These are phyloP conservation scores for Mus musculus DNA, from an alignment of 2,113 vertebrate genomes.

Conservation along the genomic window DNA sequence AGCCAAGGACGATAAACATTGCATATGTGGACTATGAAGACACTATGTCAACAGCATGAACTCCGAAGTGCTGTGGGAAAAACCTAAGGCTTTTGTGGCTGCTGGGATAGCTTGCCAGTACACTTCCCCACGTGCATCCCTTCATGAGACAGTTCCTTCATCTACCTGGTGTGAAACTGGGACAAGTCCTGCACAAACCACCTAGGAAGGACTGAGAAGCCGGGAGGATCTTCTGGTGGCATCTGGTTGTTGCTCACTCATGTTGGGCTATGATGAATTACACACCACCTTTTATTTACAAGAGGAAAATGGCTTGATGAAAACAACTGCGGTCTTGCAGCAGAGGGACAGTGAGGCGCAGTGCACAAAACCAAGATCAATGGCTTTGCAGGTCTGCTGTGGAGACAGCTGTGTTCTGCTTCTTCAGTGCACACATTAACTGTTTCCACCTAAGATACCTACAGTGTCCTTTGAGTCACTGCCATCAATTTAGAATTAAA, in stretches of 20 bases:
- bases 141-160: neutral
- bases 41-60: neutral
- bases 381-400: neutral
- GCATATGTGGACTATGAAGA: slow-evolving; percentile 63
- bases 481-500: slow-evolving; percentile 21
- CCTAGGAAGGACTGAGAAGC: neutral
- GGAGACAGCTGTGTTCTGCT: neutral
- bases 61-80: neutral
- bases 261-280: neutral
- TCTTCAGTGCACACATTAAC: neutral
- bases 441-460: neutral
- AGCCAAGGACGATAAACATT: neutral
- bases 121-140: neutral
- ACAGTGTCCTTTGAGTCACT: neutral
- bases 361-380: rapidly evolving
- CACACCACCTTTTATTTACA: neutral
- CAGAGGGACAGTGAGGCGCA: neutral
- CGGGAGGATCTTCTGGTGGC: neutral
- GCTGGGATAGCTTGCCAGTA: neutral
- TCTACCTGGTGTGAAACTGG: neutral
- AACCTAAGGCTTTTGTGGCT: neutral
- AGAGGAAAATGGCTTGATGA: neutral
- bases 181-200: neutral
- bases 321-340: neutral
- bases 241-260: neutral